Evolutionary conservation across 2,797 vertebrate species (phyloP).

Genomic region (Pipistrellus nathusii): DNA sequence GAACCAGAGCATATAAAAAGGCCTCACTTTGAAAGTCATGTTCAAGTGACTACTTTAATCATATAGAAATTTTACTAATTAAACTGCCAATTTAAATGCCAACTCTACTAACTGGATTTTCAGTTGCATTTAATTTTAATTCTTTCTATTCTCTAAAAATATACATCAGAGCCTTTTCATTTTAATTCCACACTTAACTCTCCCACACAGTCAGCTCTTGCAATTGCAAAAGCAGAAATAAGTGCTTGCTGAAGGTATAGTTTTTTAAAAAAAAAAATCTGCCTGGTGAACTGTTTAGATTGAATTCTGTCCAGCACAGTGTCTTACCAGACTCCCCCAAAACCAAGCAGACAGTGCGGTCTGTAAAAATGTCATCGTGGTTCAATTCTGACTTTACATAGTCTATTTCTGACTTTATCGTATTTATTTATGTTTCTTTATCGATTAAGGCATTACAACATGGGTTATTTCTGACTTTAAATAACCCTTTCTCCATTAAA

Average conservation of each 20-base stretch:
- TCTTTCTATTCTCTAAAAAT: slow-evolving; percentile 80
- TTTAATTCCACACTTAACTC: slow-evolving; percentile 74
- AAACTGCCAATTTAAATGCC: slow-evolving; percentile 75
- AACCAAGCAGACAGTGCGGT: neutral
- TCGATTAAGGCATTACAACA: no score
- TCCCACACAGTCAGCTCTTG: slow-evolving; percentile 68
- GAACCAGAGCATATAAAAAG: slow-evolving; percentile 65
- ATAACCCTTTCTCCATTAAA: slow-evolving; percentile 35
- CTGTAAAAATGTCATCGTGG: neutral
- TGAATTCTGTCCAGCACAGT: slow-evolving; percentile 51
- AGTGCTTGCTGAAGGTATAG: slow-evolving; percentile 17
- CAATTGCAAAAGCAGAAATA: slow-evolving; percentile 58
- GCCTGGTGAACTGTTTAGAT: slow-evolving; percentile 24
- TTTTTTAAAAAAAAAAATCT: neutral
- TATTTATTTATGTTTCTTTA: no score
- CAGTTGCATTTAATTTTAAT: slow-evolving; percentile 79
- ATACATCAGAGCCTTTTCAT: slow-evolving; percentile 65
- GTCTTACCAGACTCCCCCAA: neutral
- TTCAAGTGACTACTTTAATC: slow-evolving; percentile 77
- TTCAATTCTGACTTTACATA: slow-evolving; percentile 28
- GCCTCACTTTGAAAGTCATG: slow-evolving; percentile 66
- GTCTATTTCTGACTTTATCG: neutral
- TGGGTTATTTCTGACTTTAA: slow-evolving; percentile 6
- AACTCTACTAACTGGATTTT: slow-evolving; percentile 71
- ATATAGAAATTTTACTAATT: slow-evolving; percentile 80